Base-by-base conservation (phyloP, 2,888 invertebrate species). In the Eudemis profundana region DNA sequence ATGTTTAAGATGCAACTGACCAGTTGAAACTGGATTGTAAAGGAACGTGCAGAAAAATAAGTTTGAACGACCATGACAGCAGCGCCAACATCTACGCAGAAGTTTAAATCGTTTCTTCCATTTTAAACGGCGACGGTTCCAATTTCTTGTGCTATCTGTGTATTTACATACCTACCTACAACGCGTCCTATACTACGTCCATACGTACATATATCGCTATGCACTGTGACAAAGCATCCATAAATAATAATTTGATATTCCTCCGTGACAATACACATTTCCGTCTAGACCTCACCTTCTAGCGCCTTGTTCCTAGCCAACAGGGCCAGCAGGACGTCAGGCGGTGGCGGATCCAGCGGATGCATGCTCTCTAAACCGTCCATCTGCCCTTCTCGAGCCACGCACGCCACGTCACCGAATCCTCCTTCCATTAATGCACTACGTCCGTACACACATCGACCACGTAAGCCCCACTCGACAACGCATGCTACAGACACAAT, bases 291-390 rank as follows among this genome's bases (percentile, higher is more conserved):
- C 94, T 93, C 93, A 97, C 97, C 97, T 96, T 97, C 97, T 50
- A 97, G 93, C 68, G 96, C 95, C 88, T 97, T 97, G 88, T 97
- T 97, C 82, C 97, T 94, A 40, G 97, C 96, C 68, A 97, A 93
- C 63, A 97, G 93, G 10, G 97, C 97, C 51, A 97, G 93, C 61
- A 97, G 93, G 72, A 97, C 96, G 82, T 97, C 97, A 19, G 97
- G 96, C 83, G 96, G 96, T 68, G 96, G 96, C 77, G 91, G 91
- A 66, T 90, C 90, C 57, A 91, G 76, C 51, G 86, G 84, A 71
- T 89, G 90, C 86, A 90, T 86, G 67, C 78, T 75, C 67, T 87
- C 90, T 63, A 88, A 77, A 61, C 79, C 78, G 71, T 87, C 89
- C 84, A 89, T 82, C 61, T 79, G 76, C 66, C 68, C 78, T 62